Evolutionary conservation across 2,797 vertebrate species (phyloP).

Genomic region (Sphenodon punctatus): DNA sequence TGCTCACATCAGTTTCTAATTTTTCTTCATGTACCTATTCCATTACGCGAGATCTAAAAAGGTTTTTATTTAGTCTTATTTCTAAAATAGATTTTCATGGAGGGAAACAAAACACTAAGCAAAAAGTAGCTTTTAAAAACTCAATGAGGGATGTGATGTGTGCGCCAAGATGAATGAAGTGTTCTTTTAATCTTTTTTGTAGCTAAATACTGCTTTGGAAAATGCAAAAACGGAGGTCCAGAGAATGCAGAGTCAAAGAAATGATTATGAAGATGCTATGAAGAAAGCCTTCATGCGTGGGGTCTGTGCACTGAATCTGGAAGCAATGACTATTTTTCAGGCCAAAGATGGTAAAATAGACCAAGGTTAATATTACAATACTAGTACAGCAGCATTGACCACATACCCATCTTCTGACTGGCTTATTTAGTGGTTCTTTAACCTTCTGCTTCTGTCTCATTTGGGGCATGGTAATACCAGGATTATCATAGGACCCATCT

Average conservation of each 20-base stretch:
- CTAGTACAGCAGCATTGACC: not conserved
- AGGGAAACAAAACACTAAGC: not conserved
- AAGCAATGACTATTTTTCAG: conserved; percentile 94
- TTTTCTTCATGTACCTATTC: not conserved
- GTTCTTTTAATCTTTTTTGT: not conserved
- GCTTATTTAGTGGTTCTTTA: no score
- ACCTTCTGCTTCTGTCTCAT: no score
- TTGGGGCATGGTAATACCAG: not conserved
- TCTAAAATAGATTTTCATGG: not conserved
- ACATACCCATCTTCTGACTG: no score
- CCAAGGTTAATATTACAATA: conserved; percentile 66
- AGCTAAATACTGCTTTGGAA: conserved; percentile 85
- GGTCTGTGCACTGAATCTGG: conserved; percentile 95
- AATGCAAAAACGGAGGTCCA: conserved; percentile 85
- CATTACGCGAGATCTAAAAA: not conserved
- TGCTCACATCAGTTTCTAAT: no score
- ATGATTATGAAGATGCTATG: conserved; percentile 91
- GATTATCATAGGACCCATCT: not conserved
- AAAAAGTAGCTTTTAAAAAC: not conserved
- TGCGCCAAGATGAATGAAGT: not conserved
- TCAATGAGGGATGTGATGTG: not conserved
- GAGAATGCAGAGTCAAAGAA: conserved; percentile 85
- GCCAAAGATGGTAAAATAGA: conserved; percentile 75
- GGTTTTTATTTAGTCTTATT: not conserved
- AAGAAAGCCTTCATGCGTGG: conserved; percentile 98